phyloP scores from a whole-genome alignment of 2,797 vertebrate genomes.

The Phaenicophaeus curvirostris region DNA sequence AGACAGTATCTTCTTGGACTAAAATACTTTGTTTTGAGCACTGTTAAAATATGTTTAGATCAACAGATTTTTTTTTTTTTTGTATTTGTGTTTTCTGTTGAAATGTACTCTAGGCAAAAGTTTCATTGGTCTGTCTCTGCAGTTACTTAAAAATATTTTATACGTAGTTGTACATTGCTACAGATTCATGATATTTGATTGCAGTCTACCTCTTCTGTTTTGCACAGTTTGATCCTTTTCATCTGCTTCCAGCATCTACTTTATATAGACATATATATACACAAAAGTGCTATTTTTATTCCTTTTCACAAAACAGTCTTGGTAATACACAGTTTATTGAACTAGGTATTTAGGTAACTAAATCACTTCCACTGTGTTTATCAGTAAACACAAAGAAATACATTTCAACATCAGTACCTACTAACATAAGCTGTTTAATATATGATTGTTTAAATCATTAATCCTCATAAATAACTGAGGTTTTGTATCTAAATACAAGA shows the following conservation, averaged over 20 bases:
- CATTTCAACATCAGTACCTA: neutral
- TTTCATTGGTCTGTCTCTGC: neutral
- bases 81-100: neutral
- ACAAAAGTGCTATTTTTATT: constrained; percentile 12
- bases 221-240: constrained; percentile 7
- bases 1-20: neutral
- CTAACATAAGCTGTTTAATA: neutral
- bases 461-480: neutral
- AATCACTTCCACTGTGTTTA: constrained; percentile 25
- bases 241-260: neutral
- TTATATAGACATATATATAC: neutral
- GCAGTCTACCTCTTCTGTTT: neutral
- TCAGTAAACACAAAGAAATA: constrained; percentile 12
- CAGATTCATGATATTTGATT: constrained; percentile 21
- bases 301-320: constrained; percentile 41
- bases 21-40: neutral
- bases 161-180: neutral
- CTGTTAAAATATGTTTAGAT: neutral
- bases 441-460: constrained; percentile 19
- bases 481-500: neutral
- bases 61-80: neutral
- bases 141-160: neutral
- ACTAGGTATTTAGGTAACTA: neutral
- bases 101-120: neutral
- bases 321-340: constrained; percentile 31